Evolutionary conservation across 2,113 vertebrate genomes (phyloP).

Genomic region (Ornithorhynchus anatinus): DNA sequence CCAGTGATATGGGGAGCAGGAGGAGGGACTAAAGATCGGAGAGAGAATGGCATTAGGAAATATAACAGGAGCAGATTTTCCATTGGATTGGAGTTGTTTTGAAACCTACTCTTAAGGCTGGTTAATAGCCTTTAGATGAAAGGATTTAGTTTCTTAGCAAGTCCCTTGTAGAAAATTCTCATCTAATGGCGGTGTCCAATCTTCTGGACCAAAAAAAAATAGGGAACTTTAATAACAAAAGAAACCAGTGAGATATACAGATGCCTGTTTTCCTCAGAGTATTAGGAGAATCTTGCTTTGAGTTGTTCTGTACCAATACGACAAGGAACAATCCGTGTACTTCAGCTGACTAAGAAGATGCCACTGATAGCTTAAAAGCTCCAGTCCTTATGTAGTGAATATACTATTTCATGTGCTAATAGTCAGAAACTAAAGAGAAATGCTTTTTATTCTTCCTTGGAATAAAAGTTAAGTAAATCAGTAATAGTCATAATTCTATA

Average conservation of each 20-base stretch:
- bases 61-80: no score
- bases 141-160: conserved; percentile 9
- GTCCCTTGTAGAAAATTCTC: neutral
- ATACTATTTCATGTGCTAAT: conserved; percentile 50
- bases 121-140: no score
- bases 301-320: conserved; percentile 26
- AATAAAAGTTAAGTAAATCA: conserved; percentile 46
- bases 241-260: conserved; percentile 36
- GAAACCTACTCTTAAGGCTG: no score
- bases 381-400: conserved; percentile 25
- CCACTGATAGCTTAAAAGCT: conserved; percentile 47
- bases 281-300: conserved; percentile 42
- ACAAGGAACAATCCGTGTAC: conserved; percentile 45
- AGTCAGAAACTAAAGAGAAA: conserved; percentile 47
- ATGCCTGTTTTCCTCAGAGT: conserved; percentile 17
- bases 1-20: no score
- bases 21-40: no score
- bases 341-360: conserved; percentile 37
- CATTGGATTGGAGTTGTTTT: no score
- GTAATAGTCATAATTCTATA: conserved; percentile 33
- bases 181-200: conserved; percentile 16
- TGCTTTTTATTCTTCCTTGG: conserved; percentile 36
- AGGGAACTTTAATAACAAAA: conserved; percentile 39
- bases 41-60: no score
- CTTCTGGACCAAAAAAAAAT: conserved; percentile 36